Conservation (phyloP, 2,113 vertebrate genomes). For the Tringa solitaria region DNA sequence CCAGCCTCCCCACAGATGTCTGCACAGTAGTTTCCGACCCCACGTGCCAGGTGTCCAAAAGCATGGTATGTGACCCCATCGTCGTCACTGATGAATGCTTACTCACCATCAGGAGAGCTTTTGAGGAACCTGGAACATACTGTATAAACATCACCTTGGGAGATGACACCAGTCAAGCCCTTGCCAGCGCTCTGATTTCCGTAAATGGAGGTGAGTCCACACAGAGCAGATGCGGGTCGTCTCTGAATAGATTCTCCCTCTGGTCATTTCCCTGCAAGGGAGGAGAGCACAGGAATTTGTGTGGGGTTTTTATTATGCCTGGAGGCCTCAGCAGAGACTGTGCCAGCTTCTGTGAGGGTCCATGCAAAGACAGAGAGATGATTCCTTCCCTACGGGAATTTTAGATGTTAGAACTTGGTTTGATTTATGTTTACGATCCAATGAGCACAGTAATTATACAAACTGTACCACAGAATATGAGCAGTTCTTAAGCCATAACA, state of each 20-base stretch:
- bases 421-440: neutral
- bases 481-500: neutral
- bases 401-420: neutral
- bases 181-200: constrained; percentile 83
- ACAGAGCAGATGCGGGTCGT: rapidly evolving
- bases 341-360: neutral
- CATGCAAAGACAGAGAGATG: neutral
- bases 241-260: neutral
- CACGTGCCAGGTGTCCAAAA: constrained; percentile 77
- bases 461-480: neutral
- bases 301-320: neutral
- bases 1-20: constrained; percentile 85
- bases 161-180: constrained; percentile 79
- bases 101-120: constrained; percentile 81
- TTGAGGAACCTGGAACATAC: constrained; percentile 84
- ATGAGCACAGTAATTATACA: neutral
- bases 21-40: constrained; percentile 87
- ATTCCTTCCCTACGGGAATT: neutral
- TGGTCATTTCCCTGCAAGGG: neutral
- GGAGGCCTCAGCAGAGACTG: neutral
- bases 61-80: constrained; percentile 77
- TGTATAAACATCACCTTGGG: constrained; percentile 91
- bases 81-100: constrained; percentile 64
- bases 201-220: constrained; percentile 74
- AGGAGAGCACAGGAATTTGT: neutral